Evolutionary conservation across 2,888 invertebrate species (phyloP), one percentile per base, ranked within the genome.

Genomic region (Coleophora deauratella): DNA sequence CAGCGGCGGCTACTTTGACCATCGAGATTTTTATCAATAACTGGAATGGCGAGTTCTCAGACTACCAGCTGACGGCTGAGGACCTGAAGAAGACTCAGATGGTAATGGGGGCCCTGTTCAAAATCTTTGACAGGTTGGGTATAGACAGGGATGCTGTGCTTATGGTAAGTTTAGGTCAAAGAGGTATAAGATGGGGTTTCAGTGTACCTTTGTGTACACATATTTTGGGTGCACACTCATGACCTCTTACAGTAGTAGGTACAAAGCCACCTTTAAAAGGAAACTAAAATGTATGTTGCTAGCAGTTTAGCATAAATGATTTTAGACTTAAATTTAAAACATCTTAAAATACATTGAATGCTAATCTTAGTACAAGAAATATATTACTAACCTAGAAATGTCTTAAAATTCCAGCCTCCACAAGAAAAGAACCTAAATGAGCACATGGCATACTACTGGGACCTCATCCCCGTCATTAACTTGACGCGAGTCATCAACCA

Each of bases 401-500:
- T n/a, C n/a, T n/a, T n/a, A n/a, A n/a, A n/a, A n/a, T n/a, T 61
- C 2, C 57, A 77, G 77, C 60, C 66, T 8, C 67, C 72, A 31
- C 59, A 68, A 1, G 72, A 77, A 47, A 73, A 74, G 37, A 54
- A 45, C 1, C 50, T 59, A 2, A 79, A 72, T 15, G 74, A 77
- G n/a, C 72, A 78, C 40, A 58, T 61, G 0, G 37, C 50, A 0
- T 82, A 81, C 54, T 85, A 82, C 50, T 62, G 71, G 62, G 84
- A 85, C 42, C 53, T 85, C 1, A 43, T 82, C 1, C 81, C 84
- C 0, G 63, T 81, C 0, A 75, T 84, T 37, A 81, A 84, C 51
- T 62, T 72, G 58, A 76, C 68, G 0, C 61, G 82, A 10, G 67
- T 77, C 0, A 56, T 73, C 14, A 80, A 77, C 45, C 65, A 77